Percentiles rank a stretch among this genome's conserved stretches.
Conservation (phyloP, 1,140 invertebrate species). For the Cepaea nemoralis region DNA sequence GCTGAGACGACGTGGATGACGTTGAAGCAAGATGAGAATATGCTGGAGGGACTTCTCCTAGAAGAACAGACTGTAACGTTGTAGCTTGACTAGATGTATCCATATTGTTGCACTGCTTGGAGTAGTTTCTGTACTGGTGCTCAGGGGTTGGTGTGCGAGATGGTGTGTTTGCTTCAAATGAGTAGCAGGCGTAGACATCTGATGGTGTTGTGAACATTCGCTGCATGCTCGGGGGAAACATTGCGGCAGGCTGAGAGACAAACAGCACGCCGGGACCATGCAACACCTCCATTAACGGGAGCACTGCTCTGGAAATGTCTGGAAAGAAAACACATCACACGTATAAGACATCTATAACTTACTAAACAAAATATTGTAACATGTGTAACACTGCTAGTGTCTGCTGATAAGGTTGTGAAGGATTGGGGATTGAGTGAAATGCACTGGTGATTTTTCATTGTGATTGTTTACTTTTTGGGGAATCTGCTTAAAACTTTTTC, state of each 20-base stretch:
- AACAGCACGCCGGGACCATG: constrained; percentile 42
- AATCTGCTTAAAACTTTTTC: no score
- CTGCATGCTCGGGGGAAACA: constrained; percentile 36
- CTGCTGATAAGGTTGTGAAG: no score
- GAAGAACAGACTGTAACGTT: constrained; percentile 63
- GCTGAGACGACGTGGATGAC: constrained; percentile 21
- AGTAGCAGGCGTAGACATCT: constrained; percentile 50
- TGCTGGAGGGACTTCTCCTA: constrained; percentile 61
- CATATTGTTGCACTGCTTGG: constrained; percentile 16
- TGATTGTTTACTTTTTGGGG: no score
- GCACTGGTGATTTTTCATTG: no score
- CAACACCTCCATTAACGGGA: constrained; percentile 49
- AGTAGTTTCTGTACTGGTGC: background rate
- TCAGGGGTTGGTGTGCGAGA: constrained; percentile 42
- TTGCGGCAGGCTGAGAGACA: constrained; percentile 34
- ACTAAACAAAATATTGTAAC: background rate
- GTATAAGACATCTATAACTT: background rate
- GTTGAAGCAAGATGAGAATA: constrained; percentile 60
- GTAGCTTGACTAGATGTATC: constrained; percentile 40
- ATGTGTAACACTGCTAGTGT: no score
- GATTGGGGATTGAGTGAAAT: no score
- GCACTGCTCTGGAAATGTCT: no score
- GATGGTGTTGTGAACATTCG: constrained; percentile 43
- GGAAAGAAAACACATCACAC: background rate
- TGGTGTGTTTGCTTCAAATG: constrained; percentile 43